Percentiles rank a stretch among this genome's conserved stretches.
These are phyloP conservation scores for Leucoraja erinaceus DNA, from an alignment of 2,113 vertebrate genomes.

Conservation along the genomic window DNA sequence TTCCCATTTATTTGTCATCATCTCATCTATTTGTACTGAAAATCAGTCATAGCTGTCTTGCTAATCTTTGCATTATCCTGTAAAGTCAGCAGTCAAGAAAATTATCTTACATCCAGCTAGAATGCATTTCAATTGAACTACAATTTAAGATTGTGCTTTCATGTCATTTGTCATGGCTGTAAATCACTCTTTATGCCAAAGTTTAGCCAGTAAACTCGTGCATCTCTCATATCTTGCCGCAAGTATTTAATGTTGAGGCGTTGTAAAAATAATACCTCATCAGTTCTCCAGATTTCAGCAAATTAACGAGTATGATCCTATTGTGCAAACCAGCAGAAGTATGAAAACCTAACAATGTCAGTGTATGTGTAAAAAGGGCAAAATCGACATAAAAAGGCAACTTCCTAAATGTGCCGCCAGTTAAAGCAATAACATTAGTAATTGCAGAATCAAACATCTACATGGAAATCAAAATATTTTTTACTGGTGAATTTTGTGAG, in stretches of 20 bases:
- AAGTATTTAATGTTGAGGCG: too few species aligned
- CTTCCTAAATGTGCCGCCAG: background rate
- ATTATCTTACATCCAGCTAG: background rate
- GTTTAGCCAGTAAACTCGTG: background rate
- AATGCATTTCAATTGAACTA: conserved; percentile 7
- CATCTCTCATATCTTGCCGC: background rate
- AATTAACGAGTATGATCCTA: background rate
- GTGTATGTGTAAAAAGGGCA: background rate
- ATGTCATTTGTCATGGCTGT: background rate
- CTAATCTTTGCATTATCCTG: background rate
- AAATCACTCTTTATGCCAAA: background rate
- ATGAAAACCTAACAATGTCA: background rate
- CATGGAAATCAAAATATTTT: background rate
- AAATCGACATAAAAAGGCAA: background rate
- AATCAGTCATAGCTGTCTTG: background rate
- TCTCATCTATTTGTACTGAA: background rate
- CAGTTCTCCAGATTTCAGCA: background rate
- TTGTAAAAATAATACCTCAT: background rate
- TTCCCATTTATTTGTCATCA: background rate
- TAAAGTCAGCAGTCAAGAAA: background rate
- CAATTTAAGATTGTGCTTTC: background rate
- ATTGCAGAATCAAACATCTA: background rate
- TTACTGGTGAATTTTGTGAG: background rate
- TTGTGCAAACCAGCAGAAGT: background rate
- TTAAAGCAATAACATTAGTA: background rate